phyloP scores from a whole-genome alignment of 2,888 invertebrate genomes.

The Cosmia trapezina region DNA sequence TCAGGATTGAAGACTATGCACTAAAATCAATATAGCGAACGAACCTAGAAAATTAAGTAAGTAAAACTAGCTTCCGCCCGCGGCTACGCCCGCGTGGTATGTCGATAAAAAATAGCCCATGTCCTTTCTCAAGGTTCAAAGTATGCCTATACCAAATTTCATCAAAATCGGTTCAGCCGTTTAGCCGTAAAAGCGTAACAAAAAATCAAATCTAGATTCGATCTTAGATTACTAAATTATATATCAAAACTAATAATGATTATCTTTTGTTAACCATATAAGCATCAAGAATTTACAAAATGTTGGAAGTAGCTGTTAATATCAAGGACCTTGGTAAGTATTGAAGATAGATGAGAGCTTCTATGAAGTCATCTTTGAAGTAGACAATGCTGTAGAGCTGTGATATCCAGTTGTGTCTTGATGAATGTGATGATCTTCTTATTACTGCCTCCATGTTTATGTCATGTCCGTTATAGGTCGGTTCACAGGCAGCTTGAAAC shows the following conservation, averaged over 20 bases:
- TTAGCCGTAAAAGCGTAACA: too few relatives aligned
- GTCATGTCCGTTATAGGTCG: not conserved
- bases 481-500: not conserved
- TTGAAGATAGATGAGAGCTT: not conserved
- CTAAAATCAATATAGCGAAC: not conserved
- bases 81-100: too few relatives aligned
- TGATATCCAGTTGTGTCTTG: not conserved
- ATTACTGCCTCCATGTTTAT: not conserved
- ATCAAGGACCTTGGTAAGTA: constrained; percentile 1
- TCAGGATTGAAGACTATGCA: not conserved
- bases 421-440: not conserved
- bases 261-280: constrained; percentile 59
- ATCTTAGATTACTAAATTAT: too few relatives aligned
- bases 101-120: too few relatives aligned
- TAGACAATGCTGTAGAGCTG: not conserved
- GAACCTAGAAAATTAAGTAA: not conserved
- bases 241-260: constrained; percentile 17
- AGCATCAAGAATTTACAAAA: constrained; percentile 1
- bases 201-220: too few relatives aligned
- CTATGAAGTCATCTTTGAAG: too few relatives aligned
- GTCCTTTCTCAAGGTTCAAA: too few relatives aligned
- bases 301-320: not conserved
- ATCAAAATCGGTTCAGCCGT: too few relatives aligned
- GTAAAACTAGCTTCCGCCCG: too few relatives aligned
- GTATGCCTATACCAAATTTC: too few relatives aligned